Conservation (phyloP, 2,113 vertebrate genomes). For the Brachypteracias leptosomus region DNA sequence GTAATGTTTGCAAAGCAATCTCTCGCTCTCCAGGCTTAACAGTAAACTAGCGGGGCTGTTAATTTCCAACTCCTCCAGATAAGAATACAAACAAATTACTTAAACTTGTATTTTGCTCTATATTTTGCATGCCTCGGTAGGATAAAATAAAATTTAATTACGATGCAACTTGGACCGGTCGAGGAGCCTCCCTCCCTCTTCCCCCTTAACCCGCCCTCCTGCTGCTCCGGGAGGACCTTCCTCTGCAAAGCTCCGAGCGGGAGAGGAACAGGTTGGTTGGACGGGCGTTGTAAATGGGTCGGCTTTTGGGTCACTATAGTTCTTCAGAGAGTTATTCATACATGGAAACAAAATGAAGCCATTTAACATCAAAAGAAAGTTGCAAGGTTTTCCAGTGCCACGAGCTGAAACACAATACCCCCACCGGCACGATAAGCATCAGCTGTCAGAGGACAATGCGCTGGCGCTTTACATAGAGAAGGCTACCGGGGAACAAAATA, state of each 20-base stretch:
- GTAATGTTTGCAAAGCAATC: slow-evolving; percentile 86
- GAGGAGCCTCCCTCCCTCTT: slow-evolving; percentile 43
- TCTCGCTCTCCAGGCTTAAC: slow-evolving; percentile 82
- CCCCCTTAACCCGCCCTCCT: neutral
- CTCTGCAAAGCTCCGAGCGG: slow-evolving; percentile 34
- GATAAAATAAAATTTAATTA: slow-evolving; percentile 81
- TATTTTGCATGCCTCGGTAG: slow-evolving; percentile 75
- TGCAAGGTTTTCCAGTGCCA: slow-evolving; percentile 68
- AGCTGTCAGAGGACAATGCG: slow-evolving; percentile 75
- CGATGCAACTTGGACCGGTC: slow-evolving; percentile 55
- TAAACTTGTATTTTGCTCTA: slow-evolving; percentile 79
- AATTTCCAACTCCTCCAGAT: slow-evolving; percentile 81
- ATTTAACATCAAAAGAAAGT: slow-evolving; percentile 80
- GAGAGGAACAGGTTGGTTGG: neutral
- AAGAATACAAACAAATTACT: slow-evolving; percentile 86
- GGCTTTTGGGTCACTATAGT: slow-evolving; percentile 65
- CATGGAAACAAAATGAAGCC: slow-evolving; percentile 72
- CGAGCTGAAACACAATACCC: slow-evolving; percentile 76
- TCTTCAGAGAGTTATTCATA: slow-evolving; percentile 71
- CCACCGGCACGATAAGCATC: slow-evolving; percentile 70
- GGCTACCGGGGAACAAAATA: slow-evolving; percentile 21
- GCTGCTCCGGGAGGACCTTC: slow-evolving; percentile 28
- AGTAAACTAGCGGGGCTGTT: slow-evolving; percentile 81
- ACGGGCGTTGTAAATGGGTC: slow-evolving; percentile 34
- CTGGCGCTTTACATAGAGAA: slow-evolving; percentile 27